Conservation (phyloP, 1,140 invertebrate species). For the Bombus cullumanus region DNA sequence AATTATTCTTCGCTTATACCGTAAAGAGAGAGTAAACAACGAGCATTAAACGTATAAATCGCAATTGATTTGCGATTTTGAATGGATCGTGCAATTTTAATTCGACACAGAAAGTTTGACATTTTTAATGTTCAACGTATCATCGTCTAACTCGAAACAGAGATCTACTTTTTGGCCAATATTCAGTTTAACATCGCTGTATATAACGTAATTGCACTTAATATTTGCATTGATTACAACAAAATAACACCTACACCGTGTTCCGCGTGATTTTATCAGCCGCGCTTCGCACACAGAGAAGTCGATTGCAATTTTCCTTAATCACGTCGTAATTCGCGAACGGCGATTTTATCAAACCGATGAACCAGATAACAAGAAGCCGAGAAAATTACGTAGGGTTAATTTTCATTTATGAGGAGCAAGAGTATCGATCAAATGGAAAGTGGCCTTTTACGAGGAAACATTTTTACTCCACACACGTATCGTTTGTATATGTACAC, state of each 20-base stretch:
- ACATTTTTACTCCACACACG: neutral
- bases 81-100: neutral
- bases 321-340: neutral
- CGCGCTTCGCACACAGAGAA: neutral
- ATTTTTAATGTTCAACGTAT: neutral
- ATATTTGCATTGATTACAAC: neutral
- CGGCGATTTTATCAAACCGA: constrained; percentile 13
- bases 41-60: too few species aligned
- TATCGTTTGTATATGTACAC: too few species aligned
- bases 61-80: neutral
- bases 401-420: constrained; percentile 6
- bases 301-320: neutral
- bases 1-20: neutral
- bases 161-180: neutral
- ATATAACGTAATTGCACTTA: neutral
- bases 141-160: neutral
- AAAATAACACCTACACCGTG: neutral
- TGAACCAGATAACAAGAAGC: constrained; percentile 27
- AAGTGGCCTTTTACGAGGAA: constrained; percentile 3
- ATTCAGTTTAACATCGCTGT: neutral
- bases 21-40: neutral
- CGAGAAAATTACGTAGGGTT: constrained; percentile 62
- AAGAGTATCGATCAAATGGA: constrained; percentile 13
- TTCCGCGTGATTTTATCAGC: neutral
- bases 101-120: neutral